Percentiles rank a stretch among this genome's conserved stretches.
phyloP scores from a whole-genome alignment of 35 echinoderm and acorn worm species.

The Strongylocentrotus purpuratus region DNA sequence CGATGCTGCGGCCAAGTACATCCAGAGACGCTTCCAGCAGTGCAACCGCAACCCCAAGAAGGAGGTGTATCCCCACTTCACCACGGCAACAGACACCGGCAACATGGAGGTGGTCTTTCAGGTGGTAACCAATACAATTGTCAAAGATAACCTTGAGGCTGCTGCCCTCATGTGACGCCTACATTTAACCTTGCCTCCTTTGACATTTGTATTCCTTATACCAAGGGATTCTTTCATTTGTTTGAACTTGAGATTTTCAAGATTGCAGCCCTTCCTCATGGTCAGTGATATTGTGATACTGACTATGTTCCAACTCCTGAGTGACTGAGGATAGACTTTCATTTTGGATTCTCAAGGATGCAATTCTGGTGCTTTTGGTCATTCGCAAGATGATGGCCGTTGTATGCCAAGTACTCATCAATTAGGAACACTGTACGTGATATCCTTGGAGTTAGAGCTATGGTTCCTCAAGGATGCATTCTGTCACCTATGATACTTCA shows the following conservation, averaged over 20 bases:
- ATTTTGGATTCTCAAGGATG: neutral
- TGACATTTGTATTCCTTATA: neutral
- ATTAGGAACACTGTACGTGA: neutral
- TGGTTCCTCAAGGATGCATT: neutral
- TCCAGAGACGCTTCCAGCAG: slow-evolving; percentile 71
- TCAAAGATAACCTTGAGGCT: slow-evolving; percentile 78
- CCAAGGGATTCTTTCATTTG: neutral
- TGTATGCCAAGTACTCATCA: neutral
- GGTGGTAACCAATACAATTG: slow-evolving; percentile 82
- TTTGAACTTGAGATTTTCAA: neutral
- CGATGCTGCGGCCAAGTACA: slow-evolving; percentile 79
- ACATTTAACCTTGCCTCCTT: neutral
- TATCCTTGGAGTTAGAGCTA: neutral
- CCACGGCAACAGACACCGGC: slow-evolving; percentile 95
- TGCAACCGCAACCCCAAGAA: slow-evolving; percentile 68
- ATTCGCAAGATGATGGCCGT: neutral
- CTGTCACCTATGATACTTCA: no score
- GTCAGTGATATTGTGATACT: neutral
- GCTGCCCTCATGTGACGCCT: slow-evolving; percentile 53
- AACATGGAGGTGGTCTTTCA: slow-evolving; percentile 99
- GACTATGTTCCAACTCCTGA: neutral
- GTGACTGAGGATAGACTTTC: neutral
- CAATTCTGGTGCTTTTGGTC: neutral
- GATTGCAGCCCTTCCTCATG: neutral
- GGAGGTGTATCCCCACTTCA: slow-evolving; percentile 91